Conservation (phyloP, 2,888 invertebrate genomes). For the Lamproptera curius region DNA sequence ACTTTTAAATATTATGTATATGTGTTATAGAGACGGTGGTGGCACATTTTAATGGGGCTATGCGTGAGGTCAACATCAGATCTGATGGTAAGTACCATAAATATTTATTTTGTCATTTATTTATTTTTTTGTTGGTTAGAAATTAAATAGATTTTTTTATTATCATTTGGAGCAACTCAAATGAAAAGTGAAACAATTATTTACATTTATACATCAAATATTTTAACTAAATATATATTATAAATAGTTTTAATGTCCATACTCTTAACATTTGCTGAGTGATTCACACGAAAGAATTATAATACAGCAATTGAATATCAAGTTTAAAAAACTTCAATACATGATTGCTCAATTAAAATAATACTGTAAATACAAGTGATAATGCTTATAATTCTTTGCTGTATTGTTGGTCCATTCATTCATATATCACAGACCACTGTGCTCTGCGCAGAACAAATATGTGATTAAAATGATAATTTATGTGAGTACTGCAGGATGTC, state of each 20-base stretch:
- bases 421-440: conserved; percentile 15
- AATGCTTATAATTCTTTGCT: conserved; percentile 9
- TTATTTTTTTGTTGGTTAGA: too few relatives aligned
- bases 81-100: conserved; percentile 52
- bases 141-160: too few relatives aligned
- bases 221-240: too few relatives aligned
- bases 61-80: conserved; percentile 49
- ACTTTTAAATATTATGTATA: not conserved
- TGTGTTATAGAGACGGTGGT: conserved; percentile 54
- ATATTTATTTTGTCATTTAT: too few relatives aligned
- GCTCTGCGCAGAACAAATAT: conserved; percentile 31
- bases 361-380: conserved; percentile 2
- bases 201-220: too few relatives aligned
- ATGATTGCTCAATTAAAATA: not conserved
- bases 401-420: conserved; percentile 3
- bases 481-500: conserved; percentile 32
- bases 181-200: too few relatives aligned
- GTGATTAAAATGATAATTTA: conserved; percentile 59
- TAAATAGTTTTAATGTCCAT: too few relatives aligned
- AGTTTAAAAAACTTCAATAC: too few relatives aligned
- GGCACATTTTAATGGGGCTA: conserved; percentile 64
- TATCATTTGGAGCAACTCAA: too few relatives aligned
- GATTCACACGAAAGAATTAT: too few relatives aligned
- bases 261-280: too few relatives aligned
- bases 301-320: too few relatives aligned